Base-by-base conservation (phyloP, 2,888 invertebrate genomes). In the Alsophila aescularia region DNA sequence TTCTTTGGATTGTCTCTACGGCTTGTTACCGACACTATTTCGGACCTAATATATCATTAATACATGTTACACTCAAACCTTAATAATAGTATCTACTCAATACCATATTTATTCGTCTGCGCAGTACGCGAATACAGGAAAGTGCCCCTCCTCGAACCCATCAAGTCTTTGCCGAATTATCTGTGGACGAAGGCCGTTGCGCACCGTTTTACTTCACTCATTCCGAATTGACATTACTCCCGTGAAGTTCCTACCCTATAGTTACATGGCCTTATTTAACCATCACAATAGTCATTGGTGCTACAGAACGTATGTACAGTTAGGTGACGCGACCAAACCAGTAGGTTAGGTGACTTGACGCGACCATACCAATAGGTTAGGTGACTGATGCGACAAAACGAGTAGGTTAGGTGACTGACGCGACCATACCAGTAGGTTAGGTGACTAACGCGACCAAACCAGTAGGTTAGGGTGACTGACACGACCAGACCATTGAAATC, bases 271-370 rank as follows among this genome's bases (percentile, higher is more conserved):
- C 49, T 56, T 49, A 42, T 48, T 48, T 54, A 52, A 43, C 53
- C 58, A 64, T 64, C 58, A 64, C 61, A 60, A 44, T 37, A 58
- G 49, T 47, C 55, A 49, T 55, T 41, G 53, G 53, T 51, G 50
- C 18, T 24, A 4, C 42, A 12, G 16, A 8, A 18, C 16, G 16
- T 8, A n/a, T n/a, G 16, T 27, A 16, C 0, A 24, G 32, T 13
- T 4, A 32, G 6, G 32, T 10, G 32, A 13, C 2, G n/a, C 32
- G 12, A 7, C n/a, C 32, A 32, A 12, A 2, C 7, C 5, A 24
- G 18, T 5, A 5, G 3, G 18, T 18, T 18, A 4, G 27, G 9
- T 27, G 8, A 6, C 27, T 24, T 7, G 5, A 24, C 24, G 24
- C 24, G 5, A 24, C n/a, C n/a, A n/a, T n/a, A n/a, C n/a, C n/a